Evolutionary conservation across 2,113 vertebrate species (phyloP), one percentile per base, ranked within the genome.

Genomic region (Gopherus evgoodei): DNA sequence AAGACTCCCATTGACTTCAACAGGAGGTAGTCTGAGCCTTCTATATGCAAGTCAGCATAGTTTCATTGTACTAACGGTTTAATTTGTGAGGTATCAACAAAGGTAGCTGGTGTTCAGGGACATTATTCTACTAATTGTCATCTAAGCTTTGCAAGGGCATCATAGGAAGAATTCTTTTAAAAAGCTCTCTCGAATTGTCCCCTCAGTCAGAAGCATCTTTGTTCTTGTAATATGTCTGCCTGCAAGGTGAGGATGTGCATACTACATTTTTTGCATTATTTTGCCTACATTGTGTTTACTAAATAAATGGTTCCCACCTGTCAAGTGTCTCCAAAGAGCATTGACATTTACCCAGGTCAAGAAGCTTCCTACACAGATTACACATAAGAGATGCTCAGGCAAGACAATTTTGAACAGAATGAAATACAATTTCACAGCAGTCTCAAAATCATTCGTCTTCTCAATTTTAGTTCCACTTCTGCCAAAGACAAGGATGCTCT

Each of bases 261-360:
- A 94, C 94, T 91, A 79, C 94, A 97, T 98, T 97, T 98, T 98
- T 97, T 17, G 85, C 96, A 93, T 98, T 97, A 95, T 97, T 98
- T 97, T 35, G 1, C 96, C 94, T 96, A 92, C 91, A 10, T 94
- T 96, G 90, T 92, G 96, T 97, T 97, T 98, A 96, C 21, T 87
- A 97, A 97, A 97, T 97, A 94, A 97, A 95, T 97, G 91, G 92
- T 94, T 97, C 90, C 91, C 83, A 72, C 86, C 90, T 97, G 95
- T 96, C 96, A 96, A 97, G 92, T 96, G 93, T 96, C 96, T 96
- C 94, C 91, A 95, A 91, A 90, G 93, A 94, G 56, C n/a, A 1
- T 38, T 97, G 96, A 96, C 88, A 2, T 92, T 88, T 91, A 59
- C 93, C 93, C 95, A 95, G 42, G 91, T 83, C 87, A 90, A 91